Evolutionary conservation across 2,888 invertebrate genomes (phyloP).

Genomic region (Acleris laterana): DNA sequence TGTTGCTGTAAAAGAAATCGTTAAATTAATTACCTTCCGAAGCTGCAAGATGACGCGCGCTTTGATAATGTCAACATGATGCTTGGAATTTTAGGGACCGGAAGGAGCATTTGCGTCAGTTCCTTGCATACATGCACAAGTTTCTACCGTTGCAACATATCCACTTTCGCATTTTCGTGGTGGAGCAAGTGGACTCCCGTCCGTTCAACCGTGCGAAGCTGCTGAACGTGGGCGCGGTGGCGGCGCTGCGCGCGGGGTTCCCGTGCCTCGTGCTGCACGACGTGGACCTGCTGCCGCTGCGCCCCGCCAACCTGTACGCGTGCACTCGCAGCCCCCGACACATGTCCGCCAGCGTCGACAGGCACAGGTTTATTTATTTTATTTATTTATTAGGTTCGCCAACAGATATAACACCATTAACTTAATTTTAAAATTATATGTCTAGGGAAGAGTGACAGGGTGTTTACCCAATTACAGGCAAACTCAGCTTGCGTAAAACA

Average conservation of each 20-base stretch:
- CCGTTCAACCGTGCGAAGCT: constrained; percentile 95
- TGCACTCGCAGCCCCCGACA: constrained; percentile 93
- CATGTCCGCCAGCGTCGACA: constrained; percentile 94
- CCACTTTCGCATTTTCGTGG: constrained; percentile 93
- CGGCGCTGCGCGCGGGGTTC: constrained; percentile 89
- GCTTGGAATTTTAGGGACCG: constrained; percentile 84
- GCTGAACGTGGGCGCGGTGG: constrained; percentile 93
- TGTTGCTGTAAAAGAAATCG: background rate
- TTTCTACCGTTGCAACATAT: constrained; percentile 92
- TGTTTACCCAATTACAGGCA: too few relatives aligned
- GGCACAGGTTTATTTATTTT: constrained; percentile 89
- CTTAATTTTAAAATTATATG: too few relatives aligned
- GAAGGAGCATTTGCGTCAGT: constrained; percentile 88
- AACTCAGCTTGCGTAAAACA: too few relatives aligned
- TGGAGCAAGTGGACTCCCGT: constrained; percentile 91
- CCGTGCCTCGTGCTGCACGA: constrained; percentile 95
- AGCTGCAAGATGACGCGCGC: too few relatives aligned
- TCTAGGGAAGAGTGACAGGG: too few relatives aligned
- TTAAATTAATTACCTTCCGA: too few relatives aligned
- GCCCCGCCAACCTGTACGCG: constrained; percentile 92
- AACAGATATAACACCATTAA: too few relatives aligned
- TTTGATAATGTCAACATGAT: too few relatives aligned
- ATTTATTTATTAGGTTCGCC: too few relatives aligned
- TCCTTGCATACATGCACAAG: constrained; percentile 93
- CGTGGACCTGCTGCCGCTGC: constrained; percentile 93